Base-by-base conservation (phyloP, 2,113 vertebrate genomes). In the Corythornis cristatus region DNA sequence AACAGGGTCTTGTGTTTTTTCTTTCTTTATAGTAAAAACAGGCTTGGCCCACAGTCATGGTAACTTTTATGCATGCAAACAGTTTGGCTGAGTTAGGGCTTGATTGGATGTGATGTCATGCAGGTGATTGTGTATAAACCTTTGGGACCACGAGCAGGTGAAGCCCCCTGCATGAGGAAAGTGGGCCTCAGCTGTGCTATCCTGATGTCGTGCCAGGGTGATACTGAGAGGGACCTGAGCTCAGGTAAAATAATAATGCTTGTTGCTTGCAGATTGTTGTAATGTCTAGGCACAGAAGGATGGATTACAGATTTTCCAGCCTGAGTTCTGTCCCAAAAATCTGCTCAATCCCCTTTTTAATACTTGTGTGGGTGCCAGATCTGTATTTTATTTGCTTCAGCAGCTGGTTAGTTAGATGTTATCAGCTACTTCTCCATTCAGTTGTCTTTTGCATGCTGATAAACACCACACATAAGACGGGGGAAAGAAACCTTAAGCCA, bases 361-460 rank as follows among this genome's bases (percentile, higher is more conserved):
- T 93, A 64, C 68, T 95, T 91, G 87, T 46, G 25, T 74, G 78
- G 51, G 53, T 68, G 93, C 93, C 95, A 95, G 73, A 89, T 92
- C 67, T 0, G 1, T 77, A 76, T 93, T 86, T 87, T 89, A 86
- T 74, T 95, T 93, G 75, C 51, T 90, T 78, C 89, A 79, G 71
- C 94, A 95, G 93, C 57, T 16, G 0, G 75, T 91, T 94, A 78
- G 90, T 81, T 86, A 91, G 95, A 95, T 96, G 53, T 35, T 95
- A 92, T 93, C 94, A 96, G 85, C 87, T 93, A 95, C 93, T 95
- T 93, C 93, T 96, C 93, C 75, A 86, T 89, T 86, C 61, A 28
- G 74, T 88, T 94, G 88, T 89, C 82, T 37, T 96, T 92, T 83
- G 87, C 93, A 88, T 15, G 79, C 91, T 96, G 94, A 93, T 88